phyloP scores from a whole-genome alignment of 2,888 invertebrate genomes.

The Eupithecia dodoneata region DNA sequence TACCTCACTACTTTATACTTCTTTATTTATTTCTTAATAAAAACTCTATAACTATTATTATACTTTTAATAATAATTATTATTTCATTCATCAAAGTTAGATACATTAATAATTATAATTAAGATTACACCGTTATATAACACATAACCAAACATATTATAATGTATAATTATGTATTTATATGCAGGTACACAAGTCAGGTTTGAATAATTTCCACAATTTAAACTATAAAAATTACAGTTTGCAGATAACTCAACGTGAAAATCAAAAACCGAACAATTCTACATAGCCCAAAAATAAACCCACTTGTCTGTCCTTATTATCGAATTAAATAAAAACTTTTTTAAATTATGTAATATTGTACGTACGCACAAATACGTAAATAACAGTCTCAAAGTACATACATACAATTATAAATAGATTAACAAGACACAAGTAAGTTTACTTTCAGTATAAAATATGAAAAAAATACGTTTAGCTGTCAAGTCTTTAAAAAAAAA shows the following conservation, averaged over 20 bases:
- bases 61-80: slow-evolving; percentile 82
- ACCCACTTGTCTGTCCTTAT: slow-evolving; percentile 68
- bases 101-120: slow-evolving; percentile 79
- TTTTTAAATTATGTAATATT: slow-evolving; percentile 68
- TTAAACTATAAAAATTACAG: slow-evolving; percentile 41
- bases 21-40: slow-evolving; percentile 82
- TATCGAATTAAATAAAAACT: slow-evolving; percentile 80
- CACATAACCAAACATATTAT: slow-evolving; percentile 59
- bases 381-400: slow-evolving; percentile 84
- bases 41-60: slow-evolving; percentile 83
- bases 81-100: slow-evolving; percentile 80
- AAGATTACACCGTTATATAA: slow-evolving; percentile 65
- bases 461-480: slow-evolving; percentile 63
- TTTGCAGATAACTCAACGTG: slow-evolving; percentile 42
- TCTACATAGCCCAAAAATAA: slow-evolving; percentile 56
- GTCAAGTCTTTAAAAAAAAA: slow-evolving; percentile 68
- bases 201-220: slow-evolving; percentile 51
- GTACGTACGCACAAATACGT: slow-evolving; percentile 82
- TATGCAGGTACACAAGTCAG: slow-evolving; percentile 53
- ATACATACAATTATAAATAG: slow-evolving; percentile 84
- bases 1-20: slow-evolving; percentile 76
- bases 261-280: slow-evolving; percentile 49
- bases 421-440: slow-evolving; percentile 73
- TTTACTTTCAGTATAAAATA: slow-evolving; percentile 56
- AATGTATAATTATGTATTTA: slow-evolving; percentile 54